Base-by-base conservation (phyloP, 2,888 invertebrate genomes). In the Aspidapion aeneum region DNA sequence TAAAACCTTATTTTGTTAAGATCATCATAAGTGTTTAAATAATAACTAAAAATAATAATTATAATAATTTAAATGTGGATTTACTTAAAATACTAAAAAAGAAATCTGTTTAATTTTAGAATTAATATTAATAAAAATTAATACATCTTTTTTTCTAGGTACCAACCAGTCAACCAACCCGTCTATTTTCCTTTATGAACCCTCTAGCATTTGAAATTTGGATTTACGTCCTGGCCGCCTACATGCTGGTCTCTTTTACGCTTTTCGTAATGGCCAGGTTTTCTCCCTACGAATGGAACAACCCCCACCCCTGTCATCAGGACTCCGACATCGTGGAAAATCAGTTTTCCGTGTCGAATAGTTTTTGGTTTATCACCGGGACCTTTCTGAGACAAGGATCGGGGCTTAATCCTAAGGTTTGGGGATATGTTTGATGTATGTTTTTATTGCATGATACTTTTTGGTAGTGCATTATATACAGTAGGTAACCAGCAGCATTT, bases 161-260 rank as follows among this genome's bases (percentile, higher is more conserved):
- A 58, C 94, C 94, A 67, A 94, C 90, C 71, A 96, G 88, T 63
- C 94, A 90, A 80, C 94, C 91, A 60, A 94, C 91, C 55, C 86
- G 91, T 70, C 88, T 90, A 66, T 98, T 98, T 86, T 95, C 95
- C 76, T 98, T 98, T 85, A 90, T 98, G 82, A 96, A 96, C 78
- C 98, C 98, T 0, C 84, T 98, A 74, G 96, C 96, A 1, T 90
- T 94, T 72, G 95, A 98, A 82, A 98, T 98, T 72, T 98, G 98
- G 98, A 83, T 97, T 68, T 94, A 96, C 82, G 94, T 96, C 65
- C 82, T 96, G 69, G 94, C 94, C 19, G 96, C 97, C 17, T 98
- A 98, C 81, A 86, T 97, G 70, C 86, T 97, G 70, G 97, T 98
- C 67, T 93, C 94, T 20, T 93, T 94, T 79, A 94, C 95, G 0